These are phyloP conservation scores for Cathartes aura DNA, from an alignment of 2,113 vertebrate species.

Conservation along the genomic window DNA sequence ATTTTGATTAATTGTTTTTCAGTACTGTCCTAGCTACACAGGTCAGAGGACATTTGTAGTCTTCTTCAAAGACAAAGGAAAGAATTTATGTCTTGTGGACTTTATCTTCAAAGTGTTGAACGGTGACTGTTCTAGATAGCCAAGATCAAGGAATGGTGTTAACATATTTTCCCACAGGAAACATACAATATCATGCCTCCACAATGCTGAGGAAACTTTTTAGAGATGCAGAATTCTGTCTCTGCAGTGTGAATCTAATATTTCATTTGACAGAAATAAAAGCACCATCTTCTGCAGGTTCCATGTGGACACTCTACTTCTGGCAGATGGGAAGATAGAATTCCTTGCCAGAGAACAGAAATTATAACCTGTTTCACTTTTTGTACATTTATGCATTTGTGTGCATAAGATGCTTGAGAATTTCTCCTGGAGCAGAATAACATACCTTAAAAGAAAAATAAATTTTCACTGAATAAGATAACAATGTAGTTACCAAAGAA, in stretches of 20 bases:
- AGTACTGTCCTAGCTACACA: neutral
- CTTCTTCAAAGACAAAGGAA: neutral
- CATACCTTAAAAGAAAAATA: neutral
- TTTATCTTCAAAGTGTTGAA: neutral
- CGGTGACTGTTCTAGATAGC: neutral
- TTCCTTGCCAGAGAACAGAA: neutral
- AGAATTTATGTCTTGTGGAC: neutral
- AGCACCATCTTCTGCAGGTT: neutral
- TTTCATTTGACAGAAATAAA: neutral
- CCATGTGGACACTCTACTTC: neutral
- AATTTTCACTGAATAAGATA: neutral
- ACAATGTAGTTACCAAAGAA: neutral
- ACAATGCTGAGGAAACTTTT: neutral
- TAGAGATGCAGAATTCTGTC: neutral
- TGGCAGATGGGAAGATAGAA: neutral
- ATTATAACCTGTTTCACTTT: neutral
- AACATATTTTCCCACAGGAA: neutral
- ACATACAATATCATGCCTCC: neutral
- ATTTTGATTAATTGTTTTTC: neutral
- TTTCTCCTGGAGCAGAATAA: neutral
- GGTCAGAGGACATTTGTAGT: neutral
- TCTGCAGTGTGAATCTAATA: neutral
- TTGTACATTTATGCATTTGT: neutral
- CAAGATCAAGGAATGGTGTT: neutral
- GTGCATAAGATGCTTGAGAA: neutral